Evolutionary conservation across 2,888 invertebrate genomes (phyloP).

Genomic region (Beris morrisii): DNA sequence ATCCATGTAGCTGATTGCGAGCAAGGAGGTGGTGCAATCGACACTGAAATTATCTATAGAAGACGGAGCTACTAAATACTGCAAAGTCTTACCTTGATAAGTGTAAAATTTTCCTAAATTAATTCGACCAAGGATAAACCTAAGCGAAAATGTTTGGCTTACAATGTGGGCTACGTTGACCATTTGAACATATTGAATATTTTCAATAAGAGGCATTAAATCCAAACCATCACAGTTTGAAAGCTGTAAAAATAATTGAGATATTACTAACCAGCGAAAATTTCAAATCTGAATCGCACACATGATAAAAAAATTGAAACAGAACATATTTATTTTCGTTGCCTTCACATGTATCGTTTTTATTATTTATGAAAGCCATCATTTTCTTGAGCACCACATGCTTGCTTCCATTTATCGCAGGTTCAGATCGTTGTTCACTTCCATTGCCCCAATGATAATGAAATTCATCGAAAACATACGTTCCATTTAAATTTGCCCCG

Average conservation of each 20-base stretch:
- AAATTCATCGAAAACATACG: conserved; percentile 66
- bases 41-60: conserved; percentile 72
- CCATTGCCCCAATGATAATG: conserved; percentile 73
- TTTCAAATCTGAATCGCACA: not conserved
- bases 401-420: conserved; percentile 69
- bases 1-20: conserved; percentile 80
- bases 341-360: not conserved
- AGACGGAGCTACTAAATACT: conserved; percentile 59
- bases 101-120: not conserved
- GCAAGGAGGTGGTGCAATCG: conserved; percentile 78
- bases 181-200: not conserved
- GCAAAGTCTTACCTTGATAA: conserved; percentile 14
- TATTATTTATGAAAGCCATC: conserved; percentile 70
- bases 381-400: conserved; percentile 71
- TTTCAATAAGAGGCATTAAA: not conserved
- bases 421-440: conserved; percentile 60
- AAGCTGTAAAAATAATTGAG: not conserved
- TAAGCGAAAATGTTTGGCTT: not conserved
- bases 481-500: conserved; percentile 38
- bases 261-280: too few relatives aligned
- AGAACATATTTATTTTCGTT: not conserved
- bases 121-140: conserved; percentile 4
- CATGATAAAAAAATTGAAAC: conserved; percentile 5
- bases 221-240: not conserved
- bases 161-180: not conserved